phyloP scores from a whole-genome alignment of 2,113 vertebrate genomes.

The Myrmecophaga tridactyla region DNA sequence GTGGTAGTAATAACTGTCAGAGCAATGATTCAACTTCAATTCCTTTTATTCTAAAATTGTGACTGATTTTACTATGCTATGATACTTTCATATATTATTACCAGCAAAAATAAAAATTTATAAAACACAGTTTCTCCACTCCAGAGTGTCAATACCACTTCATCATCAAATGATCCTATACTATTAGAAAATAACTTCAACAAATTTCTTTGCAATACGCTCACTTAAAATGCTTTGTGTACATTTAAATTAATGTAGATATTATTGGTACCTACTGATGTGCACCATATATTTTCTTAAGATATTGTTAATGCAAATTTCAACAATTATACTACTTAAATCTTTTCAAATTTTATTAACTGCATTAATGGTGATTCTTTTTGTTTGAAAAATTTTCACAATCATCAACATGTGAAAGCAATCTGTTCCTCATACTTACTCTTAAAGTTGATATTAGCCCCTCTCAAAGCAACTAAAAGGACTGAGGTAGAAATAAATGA shows the following conservation, averaged over 20 bases:
- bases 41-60: not conserved
- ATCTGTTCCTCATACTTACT: slow-evolving; percentile 62
- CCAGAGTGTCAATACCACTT: not conserved
- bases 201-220: not conserved
- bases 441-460: slow-evolving; percentile 53
- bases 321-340: slow-evolving; percentile 46
- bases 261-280: slow-evolving; percentile 46
- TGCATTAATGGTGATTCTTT: slow-evolving; percentile 48
- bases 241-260: slow-evolving; percentile 48
- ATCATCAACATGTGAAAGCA: slow-evolving; percentile 56
- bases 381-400: slow-evolving; percentile 67
- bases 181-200: not conserved
- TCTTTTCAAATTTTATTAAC: slow-evolving; percentile 54
- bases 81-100: not conserved
- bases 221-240: slow-evolving; percentile 30
- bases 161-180: not conserved
- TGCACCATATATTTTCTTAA: slow-evolving; percentile 56
- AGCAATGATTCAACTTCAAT: not conserved
- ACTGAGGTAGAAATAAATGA: slow-evolving; percentile 60
- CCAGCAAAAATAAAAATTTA: not conserved
- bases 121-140: not conserved
- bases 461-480: slow-evolving; percentile 56
- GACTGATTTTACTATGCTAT: not conserved
- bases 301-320: slow-evolving; percentile 58
- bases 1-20: not conserved